Base-by-base conservation (phyloP, 2,888 invertebrate genomes). In the Galerucella calmariensis region DNA sequence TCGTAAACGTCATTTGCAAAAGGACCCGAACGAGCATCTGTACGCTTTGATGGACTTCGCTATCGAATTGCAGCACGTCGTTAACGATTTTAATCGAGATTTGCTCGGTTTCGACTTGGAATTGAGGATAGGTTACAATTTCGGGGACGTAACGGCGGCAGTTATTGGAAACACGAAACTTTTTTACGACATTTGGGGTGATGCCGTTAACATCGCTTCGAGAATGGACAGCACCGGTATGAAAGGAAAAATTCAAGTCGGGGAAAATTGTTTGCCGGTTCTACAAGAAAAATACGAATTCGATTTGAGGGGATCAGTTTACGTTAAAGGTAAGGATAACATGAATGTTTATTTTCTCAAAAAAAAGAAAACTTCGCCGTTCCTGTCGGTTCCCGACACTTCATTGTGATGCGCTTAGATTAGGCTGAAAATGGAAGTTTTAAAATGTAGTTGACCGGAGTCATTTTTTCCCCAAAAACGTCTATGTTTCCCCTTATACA, bases 161-260 rank as follows among this genome's bases (percentile, higher is more conserved):
- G 95, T 99, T 2, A 98, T 99, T 70, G 98, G 98, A 0, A 97
- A 97, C 9, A 95, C 95, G 1, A 99, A 98, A 85, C 89, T 99
- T 75, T 96, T 97, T 86, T 99, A 98, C 83, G 98, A 98, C 86
- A 98, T 98, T 82, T 99, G 98, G 98, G 98, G 98, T 0, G 98
- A 99, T 86, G 97, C 98, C 0, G 98, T 99, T 0, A 99, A 99
- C 86, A 97, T 98, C 74, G 97, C 98, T 0, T 96, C 96, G 9
- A 90, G 98, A 70, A 99, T 99, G 99, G 98, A 99, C 87, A 96
- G 97, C 0, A 98, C 98, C 0, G 98, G 98, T 0, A 92, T 97
- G 11, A 91, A 93, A 4, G 95, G 96, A 74, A 89, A 94, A 67
- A 95, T 97, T 79, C 96, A 96, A 85, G 91, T 95, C 3, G 94